Conservation (phyloP, 1,140 invertebrate species). For the silkworm (Bombyx mori) region DNA sequence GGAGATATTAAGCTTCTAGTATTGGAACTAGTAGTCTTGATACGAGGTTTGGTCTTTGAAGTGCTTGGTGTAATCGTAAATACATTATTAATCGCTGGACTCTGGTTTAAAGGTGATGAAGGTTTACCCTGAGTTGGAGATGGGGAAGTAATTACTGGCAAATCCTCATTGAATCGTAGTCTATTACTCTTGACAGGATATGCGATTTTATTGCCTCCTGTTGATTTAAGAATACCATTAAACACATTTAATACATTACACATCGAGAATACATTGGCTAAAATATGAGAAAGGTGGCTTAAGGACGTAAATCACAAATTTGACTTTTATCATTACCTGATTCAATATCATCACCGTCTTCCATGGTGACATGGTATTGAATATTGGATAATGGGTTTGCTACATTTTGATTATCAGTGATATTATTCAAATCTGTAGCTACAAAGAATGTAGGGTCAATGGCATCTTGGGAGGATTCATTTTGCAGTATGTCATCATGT, state of each 20-base stretch:
- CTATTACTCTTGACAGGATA: conserved; percentile 29
- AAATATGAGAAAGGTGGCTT: neutral
- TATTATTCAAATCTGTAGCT: conserved; percentile 30
- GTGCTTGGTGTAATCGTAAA: conserved; percentile 12
- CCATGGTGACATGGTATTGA: conserved; percentile 59
- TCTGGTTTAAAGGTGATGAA: conserved; percentile 30
- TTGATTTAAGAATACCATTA: conserved; percentile 16
- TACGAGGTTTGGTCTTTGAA: conserved; percentile 32
- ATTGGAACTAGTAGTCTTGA: conserved; percentile 21
- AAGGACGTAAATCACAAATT: neutral
- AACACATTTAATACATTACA: neutral
- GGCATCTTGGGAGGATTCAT: conserved; percentile 43
- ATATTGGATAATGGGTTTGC: conserved; percentile 25
- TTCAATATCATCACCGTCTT: conserved; percentile 53
- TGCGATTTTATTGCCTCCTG: conserved; percentile 31
- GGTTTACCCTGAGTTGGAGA: conserved; percentile 36
- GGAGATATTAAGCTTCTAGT: conserved; percentile 29
- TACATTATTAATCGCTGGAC: conserved; percentile 27
- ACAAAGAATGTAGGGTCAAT: conserved; percentile 37
- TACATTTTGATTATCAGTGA: conserved; percentile 20
- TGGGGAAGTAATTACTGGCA: conserved; percentile 38
- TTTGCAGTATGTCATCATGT: conserved; percentile 54
- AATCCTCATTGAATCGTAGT: conserved; percentile 23
- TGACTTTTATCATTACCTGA: conserved; percentile 27
- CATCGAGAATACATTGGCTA: no score